Base-by-base conservation (phyloP, 2,888 invertebrate species). In the Drosophila hawaiiensis region DNA sequence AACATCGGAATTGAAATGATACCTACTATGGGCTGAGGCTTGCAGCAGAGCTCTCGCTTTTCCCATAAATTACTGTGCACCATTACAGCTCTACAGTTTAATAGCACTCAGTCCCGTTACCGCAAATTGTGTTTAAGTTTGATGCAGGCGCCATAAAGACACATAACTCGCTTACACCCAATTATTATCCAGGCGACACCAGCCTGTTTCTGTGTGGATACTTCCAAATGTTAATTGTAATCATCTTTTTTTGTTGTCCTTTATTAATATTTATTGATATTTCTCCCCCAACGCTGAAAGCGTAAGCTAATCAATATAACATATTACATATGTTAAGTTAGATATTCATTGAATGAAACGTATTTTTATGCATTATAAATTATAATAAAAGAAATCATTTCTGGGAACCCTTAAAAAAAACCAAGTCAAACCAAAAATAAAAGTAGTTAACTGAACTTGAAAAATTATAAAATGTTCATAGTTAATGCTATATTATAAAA, bases 1-100 rank as follows among this genome's bases (percentile, higher is more conserved):
- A 41, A 35, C 43, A 52, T 41, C 39, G 50, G 50, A 67, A 67
- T 67, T 35, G 50, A 10, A 41, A 58, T 35, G 29, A 41, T 29
- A 19, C 22, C 31, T 28, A 5, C 22, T 7, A 3, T 25, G 25
- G 31, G n/a, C n/a, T 10, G n/a, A n/a, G 25, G 33, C 4, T 35
- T 29, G 10, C 16, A 28, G 56, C 33, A 22, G 22, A 5, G 5
- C 56, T 16, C 10, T 33, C 2, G 14, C 41, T 16, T 9, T 22
- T 12, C 7, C 29, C 58, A 52, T 58, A 58, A 58, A 55, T 55
- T 68, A 52, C 43, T 58, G 29, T 35, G 14, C 12, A 2, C 12
- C 33, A 25, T 66, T 39, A 14, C 4, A 31, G 67, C 19, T 9
- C 39, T 14, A 28, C 55, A 19, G 56, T 58, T 58, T 58, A 41